These are phyloP conservation scores for Pogona vitticeps DNA, from an alignment of 2,113 vertebrate genomes.

Conservation along the genomic window DNA sequence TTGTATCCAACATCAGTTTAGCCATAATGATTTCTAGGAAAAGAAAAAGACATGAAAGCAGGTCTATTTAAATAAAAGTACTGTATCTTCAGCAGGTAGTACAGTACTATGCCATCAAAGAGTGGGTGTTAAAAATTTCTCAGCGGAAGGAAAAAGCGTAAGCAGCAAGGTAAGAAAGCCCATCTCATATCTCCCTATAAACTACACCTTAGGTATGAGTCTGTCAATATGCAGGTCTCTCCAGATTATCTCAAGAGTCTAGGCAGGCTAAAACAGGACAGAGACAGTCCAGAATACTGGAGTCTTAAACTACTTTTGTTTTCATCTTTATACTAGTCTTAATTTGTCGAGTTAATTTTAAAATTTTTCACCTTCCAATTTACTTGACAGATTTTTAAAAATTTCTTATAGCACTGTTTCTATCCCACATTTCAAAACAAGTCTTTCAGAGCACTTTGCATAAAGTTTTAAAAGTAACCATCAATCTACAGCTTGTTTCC, in stretches of 20 bases:
- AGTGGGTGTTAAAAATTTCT: no score
- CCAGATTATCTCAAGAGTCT: no score
- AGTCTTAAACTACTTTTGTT: not conserved
- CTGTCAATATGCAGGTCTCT: no score
- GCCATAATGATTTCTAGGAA: no score
- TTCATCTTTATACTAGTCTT: not conserved
- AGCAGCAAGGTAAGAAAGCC: not conserved
- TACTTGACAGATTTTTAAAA: not conserved
- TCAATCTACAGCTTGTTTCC: not conserved
- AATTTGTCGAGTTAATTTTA: not conserved
- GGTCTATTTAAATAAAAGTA: not conserved
- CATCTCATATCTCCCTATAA: not conserved
- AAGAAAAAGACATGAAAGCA: not conserved
- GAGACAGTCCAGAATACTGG: not conserved
- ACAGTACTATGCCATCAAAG: no score
- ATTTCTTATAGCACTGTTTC: not conserved
- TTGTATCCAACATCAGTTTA: no score
- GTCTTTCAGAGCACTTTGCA: not conserved
- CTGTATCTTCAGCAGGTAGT: not conserved
- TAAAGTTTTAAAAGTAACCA: not conserved
- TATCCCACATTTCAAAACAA: not conserved
- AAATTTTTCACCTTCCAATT: not conserved
- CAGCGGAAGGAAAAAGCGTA: no score
- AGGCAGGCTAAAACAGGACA: no score
- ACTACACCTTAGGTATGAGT: no score